phyloP scores from a whole-genome alignment of 2,797 vertebrate genomes.

The Bryconaethiops microstoma region DNA sequence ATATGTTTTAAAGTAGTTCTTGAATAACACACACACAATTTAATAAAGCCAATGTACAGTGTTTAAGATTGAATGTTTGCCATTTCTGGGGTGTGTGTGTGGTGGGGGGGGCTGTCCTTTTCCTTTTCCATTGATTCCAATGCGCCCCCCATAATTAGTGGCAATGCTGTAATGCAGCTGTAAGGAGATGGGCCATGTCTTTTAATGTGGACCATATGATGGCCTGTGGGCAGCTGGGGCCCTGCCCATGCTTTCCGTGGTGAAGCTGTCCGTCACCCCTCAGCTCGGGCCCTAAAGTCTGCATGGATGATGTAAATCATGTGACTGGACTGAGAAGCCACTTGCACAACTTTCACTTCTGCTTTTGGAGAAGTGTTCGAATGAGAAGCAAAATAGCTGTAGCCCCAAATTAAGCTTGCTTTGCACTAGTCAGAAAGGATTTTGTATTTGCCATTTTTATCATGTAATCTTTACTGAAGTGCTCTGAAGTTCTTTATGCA shows the following conservation, averaged over 20 bases:
- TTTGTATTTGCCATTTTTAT: background rate
- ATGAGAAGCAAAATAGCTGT: conserved; percentile 50
- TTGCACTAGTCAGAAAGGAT: background rate
- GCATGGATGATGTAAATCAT: conserved; percentile 59
- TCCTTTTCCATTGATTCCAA: conserved; percentile 62
- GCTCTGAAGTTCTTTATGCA: background rate
- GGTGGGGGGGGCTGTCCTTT: conserved; percentile 64
- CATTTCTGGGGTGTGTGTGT: too few relatives aligned
- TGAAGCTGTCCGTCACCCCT: conserved; percentile 36
- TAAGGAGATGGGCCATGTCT: conserved; percentile 46
- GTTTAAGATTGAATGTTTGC: conserved; percentile 66
- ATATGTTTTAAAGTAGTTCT: background rate
- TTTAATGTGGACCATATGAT: conserved; percentile 54
- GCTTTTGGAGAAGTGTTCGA: conserved; percentile 53
- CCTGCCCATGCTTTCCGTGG: conserved; percentile 64
- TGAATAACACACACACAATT: conserved; percentile 55
- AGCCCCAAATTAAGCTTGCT: background rate
- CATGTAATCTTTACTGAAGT: background rate
- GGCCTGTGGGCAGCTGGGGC: conserved; percentile 42
- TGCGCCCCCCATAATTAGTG: conserved; percentile 71
- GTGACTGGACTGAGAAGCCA: conserved; percentile 69
- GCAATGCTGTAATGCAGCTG: conserved; percentile 63
- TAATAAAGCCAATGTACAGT: conserved; percentile 63
- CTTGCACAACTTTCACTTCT: conserved; percentile 77
- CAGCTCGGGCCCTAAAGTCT: conserved; percentile 36